A percentile compares a stretch with the other conserved stretches of the same genome.
phyloP scores from a whole-genome alignment of 2,888 invertebrate genomes.

The Campoplex capitator region DNA sequence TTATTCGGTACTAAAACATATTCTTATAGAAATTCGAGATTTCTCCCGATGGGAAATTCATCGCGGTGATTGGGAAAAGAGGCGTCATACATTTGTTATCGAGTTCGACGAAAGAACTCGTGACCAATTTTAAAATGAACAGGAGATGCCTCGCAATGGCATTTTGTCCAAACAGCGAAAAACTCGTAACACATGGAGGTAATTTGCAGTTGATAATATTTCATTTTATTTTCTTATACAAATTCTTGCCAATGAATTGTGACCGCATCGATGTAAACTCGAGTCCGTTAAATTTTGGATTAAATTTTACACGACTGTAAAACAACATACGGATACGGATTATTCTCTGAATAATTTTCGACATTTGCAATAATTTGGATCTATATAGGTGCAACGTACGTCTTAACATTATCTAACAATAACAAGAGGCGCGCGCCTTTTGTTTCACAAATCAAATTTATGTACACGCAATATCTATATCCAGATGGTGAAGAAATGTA shows the following conservation, averaged over 20 bases:
- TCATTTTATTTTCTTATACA: background rate
- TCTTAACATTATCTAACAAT: no score
- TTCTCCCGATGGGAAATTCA: conserved; percentile 92
- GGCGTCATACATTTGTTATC: conserved; percentile 93
- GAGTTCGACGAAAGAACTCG: conserved; percentile 90
- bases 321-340: no score
- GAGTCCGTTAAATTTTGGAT: no score
- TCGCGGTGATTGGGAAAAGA: conserved; percentile 91
- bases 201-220: conserved; percentile 70
- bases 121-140: conserved; percentile 92
- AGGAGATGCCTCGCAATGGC: conserved; percentile 88
- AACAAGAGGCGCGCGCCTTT: no score
- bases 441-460: no score
- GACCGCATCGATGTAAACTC: no score
- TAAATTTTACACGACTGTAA: no score
- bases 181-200: conserved; percentile 91
- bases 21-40: conserved; percentile 88
- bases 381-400: no score
- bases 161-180: conserved; percentile 90
- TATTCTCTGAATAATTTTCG: no score
- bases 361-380: no score
- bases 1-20: background rate
- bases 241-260: no score
- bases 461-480: no score
- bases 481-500: conserved; percentile 90